phyloP scores from a whole-genome alignment of 2,888 invertebrate genomes.

The Drosophila mimetica region DNA sequence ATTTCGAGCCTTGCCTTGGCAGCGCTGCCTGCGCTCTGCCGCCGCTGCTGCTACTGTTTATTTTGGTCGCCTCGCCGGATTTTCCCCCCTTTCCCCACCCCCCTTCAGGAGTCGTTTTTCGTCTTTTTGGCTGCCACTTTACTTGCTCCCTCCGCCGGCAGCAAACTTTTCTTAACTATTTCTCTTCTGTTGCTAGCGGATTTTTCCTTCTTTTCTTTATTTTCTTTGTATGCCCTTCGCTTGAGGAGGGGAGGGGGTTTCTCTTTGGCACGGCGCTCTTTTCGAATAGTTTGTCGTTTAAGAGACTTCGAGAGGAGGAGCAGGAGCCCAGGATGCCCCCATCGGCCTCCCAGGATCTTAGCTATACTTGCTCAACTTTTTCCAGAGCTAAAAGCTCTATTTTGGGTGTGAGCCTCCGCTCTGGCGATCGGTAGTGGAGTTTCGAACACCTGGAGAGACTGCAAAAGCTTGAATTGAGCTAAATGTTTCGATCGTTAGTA shows the following conservation, averaged over 20 bases:
- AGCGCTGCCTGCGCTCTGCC: conserved; percentile 22
- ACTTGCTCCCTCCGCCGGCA: conserved; percentile 10
- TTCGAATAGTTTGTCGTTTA: conserved; percentile 28
- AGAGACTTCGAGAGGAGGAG: conserved; percentile 15
- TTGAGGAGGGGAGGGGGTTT: neutral
- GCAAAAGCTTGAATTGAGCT: neutral
- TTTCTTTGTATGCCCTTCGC: neutral
- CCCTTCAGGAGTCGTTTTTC: conserved; percentile 34
- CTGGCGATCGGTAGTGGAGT: neutral
- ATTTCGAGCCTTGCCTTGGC: conserved; percentile 5
- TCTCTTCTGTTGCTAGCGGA: conserved; percentile 13
- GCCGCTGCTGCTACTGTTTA: conserved; percentile 49
- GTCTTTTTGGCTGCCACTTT: conserved; percentile 23
- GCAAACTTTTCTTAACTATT: conserved; percentile 47
- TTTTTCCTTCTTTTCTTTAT: conserved; percentile 1
- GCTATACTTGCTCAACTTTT: neutral
- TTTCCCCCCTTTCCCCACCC: neutral
- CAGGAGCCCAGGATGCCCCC: neutral
- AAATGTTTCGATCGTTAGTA: neutral
- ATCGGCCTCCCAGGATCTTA: neutral
- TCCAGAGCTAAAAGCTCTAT: neutral
- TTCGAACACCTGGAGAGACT: neutral
- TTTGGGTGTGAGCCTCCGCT: neutral
- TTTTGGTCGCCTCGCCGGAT: conserved; percentile 54
- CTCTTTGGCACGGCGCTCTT: conserved; percentile 12